Percentiles rank a stretch among this genome's conserved stretches.
phyloP scores from a whole-genome alignment of 1,140 invertebrate genomes.

The Monochamus saltuarius region DNA sequence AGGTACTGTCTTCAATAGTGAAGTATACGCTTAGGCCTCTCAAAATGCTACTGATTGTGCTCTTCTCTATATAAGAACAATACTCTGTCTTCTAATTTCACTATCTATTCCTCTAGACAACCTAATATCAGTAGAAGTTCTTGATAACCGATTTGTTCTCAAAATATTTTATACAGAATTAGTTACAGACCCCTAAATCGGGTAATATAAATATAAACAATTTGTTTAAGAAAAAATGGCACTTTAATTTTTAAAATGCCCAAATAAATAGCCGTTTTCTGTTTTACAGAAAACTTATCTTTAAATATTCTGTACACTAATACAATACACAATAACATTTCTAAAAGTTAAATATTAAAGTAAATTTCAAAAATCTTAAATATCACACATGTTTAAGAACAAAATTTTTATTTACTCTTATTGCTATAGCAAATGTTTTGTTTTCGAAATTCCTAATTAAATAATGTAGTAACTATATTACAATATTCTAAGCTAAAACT shows the following conservation, averaged over 20 bases:
- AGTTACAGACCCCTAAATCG: constrained; percentile 25
- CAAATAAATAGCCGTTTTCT: constrained; percentile 17
- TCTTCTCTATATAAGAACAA: constrained; percentile 22
- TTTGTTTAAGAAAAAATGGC: constrained; percentile 33
- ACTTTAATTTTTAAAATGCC: constrained; percentile 20
- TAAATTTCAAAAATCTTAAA: constrained; percentile 27
- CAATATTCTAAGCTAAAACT: no score
- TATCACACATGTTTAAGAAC: constrained; percentile 40
- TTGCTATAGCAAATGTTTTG: constrained; percentile 50
- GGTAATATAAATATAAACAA: constrained; percentile 38
- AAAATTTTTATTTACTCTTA: constrained; percentile 41
- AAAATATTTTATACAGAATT: constrained; percentile 28
- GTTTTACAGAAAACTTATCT: constrained; percentile 17
- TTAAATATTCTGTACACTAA: constrained; percentile 35
- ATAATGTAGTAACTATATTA: no score
- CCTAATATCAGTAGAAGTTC: constrained; percentile 17
- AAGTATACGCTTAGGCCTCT: constrained; percentile 40
- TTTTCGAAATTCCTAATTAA: constrained; percentile 9
- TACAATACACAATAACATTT: constrained; percentile 31
- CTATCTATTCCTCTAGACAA: constrained; percentile 8
- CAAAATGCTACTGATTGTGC: constrained; percentile 50
- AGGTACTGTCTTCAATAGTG: constrained; percentile 16
- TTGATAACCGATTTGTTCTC: constrained; percentile 7
- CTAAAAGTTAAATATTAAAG: constrained; percentile 22
- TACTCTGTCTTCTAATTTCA: constrained; percentile 3